Evolutionary conservation across 2,888 invertebrate genomes (phyloP).

Genomic region (Biston betularia): DNA sequence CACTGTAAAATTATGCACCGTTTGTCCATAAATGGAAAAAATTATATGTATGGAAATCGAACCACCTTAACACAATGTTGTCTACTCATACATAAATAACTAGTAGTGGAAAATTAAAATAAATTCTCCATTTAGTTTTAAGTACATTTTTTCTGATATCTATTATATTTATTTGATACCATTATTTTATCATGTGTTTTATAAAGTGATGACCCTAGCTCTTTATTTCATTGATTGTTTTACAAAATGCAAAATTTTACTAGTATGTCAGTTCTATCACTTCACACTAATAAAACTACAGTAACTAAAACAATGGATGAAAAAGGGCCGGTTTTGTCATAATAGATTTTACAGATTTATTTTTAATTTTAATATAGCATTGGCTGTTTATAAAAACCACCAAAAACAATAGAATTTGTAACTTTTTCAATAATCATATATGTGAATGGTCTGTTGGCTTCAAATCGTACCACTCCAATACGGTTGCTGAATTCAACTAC

Average conservation of each 20-base stretch:
- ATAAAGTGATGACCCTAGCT: not conserved
- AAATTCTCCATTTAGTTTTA: conserved; percentile 1
- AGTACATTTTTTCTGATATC: conserved; percentile 4
- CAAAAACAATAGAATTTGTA: conserved; percentile 78
- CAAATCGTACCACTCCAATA: conserved; percentile 85
- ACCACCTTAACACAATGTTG: too few relatives aligned
- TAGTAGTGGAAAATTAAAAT: not conserved
- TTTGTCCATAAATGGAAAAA: too few relatives aligned
- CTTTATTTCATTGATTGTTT: not conserved
- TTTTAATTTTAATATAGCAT: conserved; percentile 58
- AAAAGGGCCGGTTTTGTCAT: not conserved
- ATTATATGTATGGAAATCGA: too few relatives aligned
- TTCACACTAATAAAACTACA: not conserved
- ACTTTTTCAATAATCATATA: conserved; percentile 89
- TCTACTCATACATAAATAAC: not conserved
- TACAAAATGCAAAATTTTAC: not conserved
- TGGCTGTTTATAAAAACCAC: conserved; percentile 73
- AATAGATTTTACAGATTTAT: not conserved
- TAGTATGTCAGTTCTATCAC: not conserved
- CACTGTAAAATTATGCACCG: too few relatives aligned
- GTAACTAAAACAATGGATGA: not conserved
- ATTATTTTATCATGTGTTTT: not conserved
- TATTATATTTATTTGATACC: not conserved
- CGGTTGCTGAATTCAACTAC: conserved; percentile 80
- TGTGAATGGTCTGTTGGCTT: conserved; percentile 88